Evolutionary conservation across 2,888 invertebrate species (phyloP).

Genomic region (Unio delphinus): DNA sequence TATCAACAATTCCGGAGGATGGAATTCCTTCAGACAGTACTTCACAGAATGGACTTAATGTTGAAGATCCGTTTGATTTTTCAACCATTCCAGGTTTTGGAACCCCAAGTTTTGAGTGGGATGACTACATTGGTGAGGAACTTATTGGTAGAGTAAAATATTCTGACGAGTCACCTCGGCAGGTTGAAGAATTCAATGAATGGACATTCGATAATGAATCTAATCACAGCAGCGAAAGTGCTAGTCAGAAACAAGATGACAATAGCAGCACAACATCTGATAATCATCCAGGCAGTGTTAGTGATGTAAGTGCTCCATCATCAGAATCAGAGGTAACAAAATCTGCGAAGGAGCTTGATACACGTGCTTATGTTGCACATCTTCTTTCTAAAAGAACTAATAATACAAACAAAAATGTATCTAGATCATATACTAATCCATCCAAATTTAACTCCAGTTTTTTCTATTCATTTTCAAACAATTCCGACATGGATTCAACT

Average conservation of each 20-base stretch:
- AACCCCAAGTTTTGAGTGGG: constrained; percentile 61
- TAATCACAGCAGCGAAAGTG: constrained; percentile 16
- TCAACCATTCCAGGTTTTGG: constrained; percentile 13
- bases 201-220: constrained; percentile 43
- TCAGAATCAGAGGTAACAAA: constrained; percentile 45
- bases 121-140: constrained; percentile 60
- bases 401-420: constrained; percentile 26
- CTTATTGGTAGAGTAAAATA: constrained; percentile 50
- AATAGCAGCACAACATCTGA: constrained; percentile 27
- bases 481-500: constrained; percentile 40
- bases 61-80: constrained; percentile 47
- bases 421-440: constrained; percentile 12
- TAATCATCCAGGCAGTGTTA: constrained; percentile 34
- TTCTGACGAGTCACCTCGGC: constrained; percentile 33
- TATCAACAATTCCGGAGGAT: constrained; percentile 58
- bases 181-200: constrained; percentile 30
- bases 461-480: constrained; percentile 49
- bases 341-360: constrained; percentile 36
- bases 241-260: constrained; percentile 18
- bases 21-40: constrained; percentile 42
- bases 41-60: constrained; percentile 42
- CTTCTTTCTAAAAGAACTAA: constrained; percentile 38
- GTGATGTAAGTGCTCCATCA: constrained; percentile 20
- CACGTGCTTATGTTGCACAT: constrained; percentile 43
- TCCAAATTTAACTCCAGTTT: constrained; percentile 23